Percentiles rank a stretch among this genome's conserved stretches.
Conservation (phyloP, 2,888 invertebrate genomes). For the Dicranocentrus wangi region DNA sequence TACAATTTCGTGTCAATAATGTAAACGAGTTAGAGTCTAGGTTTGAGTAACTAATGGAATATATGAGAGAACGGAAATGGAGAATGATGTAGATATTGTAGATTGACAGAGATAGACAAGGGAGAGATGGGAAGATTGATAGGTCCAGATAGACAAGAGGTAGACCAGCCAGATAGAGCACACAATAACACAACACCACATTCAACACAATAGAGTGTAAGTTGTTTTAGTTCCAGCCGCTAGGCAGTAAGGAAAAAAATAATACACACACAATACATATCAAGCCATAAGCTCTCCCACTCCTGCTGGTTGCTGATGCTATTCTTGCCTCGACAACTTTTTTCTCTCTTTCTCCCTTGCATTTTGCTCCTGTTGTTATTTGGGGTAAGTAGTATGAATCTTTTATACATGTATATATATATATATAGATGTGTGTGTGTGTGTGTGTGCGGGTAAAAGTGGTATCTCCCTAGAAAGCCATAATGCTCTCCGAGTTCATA, state of each 20-base stretch:
- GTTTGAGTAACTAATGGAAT: slow-evolving; percentile 19
- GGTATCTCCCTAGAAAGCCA: slow-evolving; percentile 43
- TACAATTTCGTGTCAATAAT: not conserved
- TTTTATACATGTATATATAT: no score
- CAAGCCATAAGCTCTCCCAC: slow-evolving; percentile 22
- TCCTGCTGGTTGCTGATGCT: slow-evolving; percentile 3
- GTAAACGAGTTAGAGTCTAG: slow-evolving; percentile 7
- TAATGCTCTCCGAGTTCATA: slow-evolving; percentile 44
- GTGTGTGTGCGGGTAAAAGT: slow-evolving; percentile 19
- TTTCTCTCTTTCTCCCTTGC: slow-evolving; percentile 20
- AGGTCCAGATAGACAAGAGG: slow-evolving; percentile 24
- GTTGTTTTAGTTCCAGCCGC: slow-evolving; percentile 37
- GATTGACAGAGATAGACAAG: slow-evolving; percentile 43
- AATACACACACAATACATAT: slow-evolving; percentile 27
- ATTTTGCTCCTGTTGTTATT: slow-evolving; percentile 19
- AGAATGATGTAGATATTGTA: slow-evolving; percentile 34
- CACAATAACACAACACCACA: slow-evolving; percentile 47
- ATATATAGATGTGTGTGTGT: no score
- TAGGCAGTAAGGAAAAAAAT: slow-evolving; percentile 31
- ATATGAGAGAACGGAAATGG: slow-evolving; percentile 21
- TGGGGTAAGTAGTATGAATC: slow-evolving; percentile 19
- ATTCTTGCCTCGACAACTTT: slow-evolving; percentile 22
- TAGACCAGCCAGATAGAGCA: slow-evolving; percentile 33
- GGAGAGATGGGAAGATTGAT: slow-evolving; percentile 57
- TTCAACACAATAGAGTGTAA: slow-evolving; percentile 40